Evolutionary conservation across 2,797 vertebrate species (phyloP).

Genomic region (Orientallactaga sibirica): DNA sequence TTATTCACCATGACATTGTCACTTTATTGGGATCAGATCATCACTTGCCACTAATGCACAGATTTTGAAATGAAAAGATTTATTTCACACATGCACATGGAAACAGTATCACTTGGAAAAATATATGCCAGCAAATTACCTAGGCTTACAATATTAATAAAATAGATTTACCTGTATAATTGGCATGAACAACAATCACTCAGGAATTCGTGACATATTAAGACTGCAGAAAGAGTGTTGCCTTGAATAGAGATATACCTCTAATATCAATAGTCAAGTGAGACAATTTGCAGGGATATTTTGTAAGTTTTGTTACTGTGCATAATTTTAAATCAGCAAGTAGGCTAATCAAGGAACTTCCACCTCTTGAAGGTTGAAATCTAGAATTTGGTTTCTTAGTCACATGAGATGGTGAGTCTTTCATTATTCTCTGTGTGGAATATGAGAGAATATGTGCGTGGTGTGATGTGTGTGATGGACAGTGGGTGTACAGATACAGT

Average conservation of each 20-base stretch:
- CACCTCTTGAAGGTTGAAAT: background rate
- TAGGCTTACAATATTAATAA: slow-evolving; percentile 73
- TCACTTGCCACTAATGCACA: slow-evolving; percentile 1
- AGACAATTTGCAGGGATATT: background rate
- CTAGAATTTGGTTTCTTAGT: slow-evolving; percentile 29
- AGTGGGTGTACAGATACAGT: too few relatives aligned
- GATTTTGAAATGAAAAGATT: slow-evolving; percentile 64
- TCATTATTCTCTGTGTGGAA: too few relatives aligned
- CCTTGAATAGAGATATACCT: background rate
- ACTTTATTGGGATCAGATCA: slow-evolving; percentile 59
- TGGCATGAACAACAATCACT: slow-evolving; percentile 61
- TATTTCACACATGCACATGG: slow-evolving; percentile 40
- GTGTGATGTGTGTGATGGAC: too few relatives aligned
- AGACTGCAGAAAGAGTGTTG: slow-evolving; percentile 43
- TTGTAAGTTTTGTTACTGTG: background rate
- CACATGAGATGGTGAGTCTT: too few relatives aligned
- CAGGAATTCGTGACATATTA: slow-evolving; percentile 44
- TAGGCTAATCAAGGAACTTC: background rate
- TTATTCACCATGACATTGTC: slow-evolving; percentile 55
- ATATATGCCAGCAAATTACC: slow-evolving; percentile 47
- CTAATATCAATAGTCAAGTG: background rate
- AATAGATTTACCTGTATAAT: slow-evolving; percentile 71
- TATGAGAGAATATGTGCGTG: too few relatives aligned
- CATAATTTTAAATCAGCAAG: slow-evolving; percentile 4
- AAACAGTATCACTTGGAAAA: slow-evolving; percentile 62